A percentile compares a stretch with the other conserved stretches of the same genome.
Conservation (phyloP, 2,113 vertebrate species). For the Calidris pygmaea region DNA sequence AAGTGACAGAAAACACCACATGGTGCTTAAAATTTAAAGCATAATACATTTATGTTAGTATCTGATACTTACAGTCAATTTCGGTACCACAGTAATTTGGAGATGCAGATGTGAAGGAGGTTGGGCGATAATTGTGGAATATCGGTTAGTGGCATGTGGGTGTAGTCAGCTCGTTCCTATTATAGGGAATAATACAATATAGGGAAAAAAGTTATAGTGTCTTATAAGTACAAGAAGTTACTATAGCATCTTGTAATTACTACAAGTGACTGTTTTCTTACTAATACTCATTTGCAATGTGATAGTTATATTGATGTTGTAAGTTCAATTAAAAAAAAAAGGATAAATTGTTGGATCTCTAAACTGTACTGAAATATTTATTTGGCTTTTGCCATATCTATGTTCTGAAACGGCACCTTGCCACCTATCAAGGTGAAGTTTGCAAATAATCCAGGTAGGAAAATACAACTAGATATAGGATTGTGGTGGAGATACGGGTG, state of each 20-base stretch:
- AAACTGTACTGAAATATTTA: neutral
- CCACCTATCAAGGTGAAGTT: neutral
- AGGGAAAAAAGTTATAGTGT: neutral
- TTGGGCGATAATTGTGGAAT: neutral
- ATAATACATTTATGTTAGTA: neutral
- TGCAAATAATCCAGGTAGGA: neutral
- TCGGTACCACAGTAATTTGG: neutral
- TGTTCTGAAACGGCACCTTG: neutral
- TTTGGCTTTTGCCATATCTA: neutral
- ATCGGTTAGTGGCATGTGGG: neutral
- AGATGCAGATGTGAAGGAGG: neutral
- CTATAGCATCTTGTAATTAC: neutral
- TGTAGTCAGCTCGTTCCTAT: neutral
- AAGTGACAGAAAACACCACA: constrained; percentile 1
- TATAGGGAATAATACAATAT: no score
- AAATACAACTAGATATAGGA: fast-evolving
- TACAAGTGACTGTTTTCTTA: neutral
- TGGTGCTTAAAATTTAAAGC: constrained; percentile 20
- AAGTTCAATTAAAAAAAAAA: neutral
- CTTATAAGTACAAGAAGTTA: neutral
- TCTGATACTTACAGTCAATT: neutral
- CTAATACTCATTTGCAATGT: neutral
- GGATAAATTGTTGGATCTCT: neutral
- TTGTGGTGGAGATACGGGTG: neutral
- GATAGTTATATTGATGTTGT: neutral